phyloP scores from a whole-genome alignment of 2,888 invertebrate species.

The Pheosia gnoma region DNA sequence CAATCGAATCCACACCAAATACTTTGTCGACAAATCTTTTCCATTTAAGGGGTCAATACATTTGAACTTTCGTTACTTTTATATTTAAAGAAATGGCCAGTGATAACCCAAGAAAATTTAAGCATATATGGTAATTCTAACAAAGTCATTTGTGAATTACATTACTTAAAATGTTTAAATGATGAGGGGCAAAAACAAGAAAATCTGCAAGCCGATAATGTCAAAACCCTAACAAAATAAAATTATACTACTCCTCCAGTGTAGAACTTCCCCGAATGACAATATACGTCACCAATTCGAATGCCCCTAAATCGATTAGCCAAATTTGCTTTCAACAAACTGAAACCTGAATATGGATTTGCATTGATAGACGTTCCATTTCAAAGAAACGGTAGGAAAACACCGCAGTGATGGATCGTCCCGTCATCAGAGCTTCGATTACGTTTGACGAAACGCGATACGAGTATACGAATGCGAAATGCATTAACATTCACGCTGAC shows the following conservation, averaged over 20 bases:
- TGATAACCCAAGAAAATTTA: too few relatives aligned
- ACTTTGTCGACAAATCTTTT: conserved; percentile 39
- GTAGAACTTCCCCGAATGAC: not conserved
- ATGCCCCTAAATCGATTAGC: conserved; percentile 35
- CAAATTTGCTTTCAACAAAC: conserved; percentile 34
- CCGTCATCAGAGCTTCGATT: conserved; percentile 56
- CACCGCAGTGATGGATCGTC: conserved; percentile 71
- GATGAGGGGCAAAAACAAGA: too few relatives aligned
- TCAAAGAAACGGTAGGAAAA: conserved; percentile 63
- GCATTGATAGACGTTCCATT: conserved; percentile 68
- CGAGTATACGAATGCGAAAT: conserved; percentile 65
- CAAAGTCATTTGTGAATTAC: too few relatives aligned
- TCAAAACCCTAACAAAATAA: too few relatives aligned
- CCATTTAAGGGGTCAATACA: conserved; percentile 32
- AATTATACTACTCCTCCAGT: not conserved
- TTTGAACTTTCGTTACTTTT: conserved; percentile 5
- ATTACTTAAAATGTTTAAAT: too few relatives aligned
- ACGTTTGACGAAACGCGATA: conserved; percentile 77
- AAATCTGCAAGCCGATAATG: too few relatives aligned
- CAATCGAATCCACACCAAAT: too few relatives aligned
- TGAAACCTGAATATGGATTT: conserved; percentile 58
- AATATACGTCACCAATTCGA: conserved; percentile 27
- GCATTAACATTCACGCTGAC: conserved; percentile 76
- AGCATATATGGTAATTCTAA: too few relatives aligned
- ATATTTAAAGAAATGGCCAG: too few relatives aligned